phyloP scores from a whole-genome alignment of 2,113 vertebrate species.

The Todiramphus chloris region DNA sequence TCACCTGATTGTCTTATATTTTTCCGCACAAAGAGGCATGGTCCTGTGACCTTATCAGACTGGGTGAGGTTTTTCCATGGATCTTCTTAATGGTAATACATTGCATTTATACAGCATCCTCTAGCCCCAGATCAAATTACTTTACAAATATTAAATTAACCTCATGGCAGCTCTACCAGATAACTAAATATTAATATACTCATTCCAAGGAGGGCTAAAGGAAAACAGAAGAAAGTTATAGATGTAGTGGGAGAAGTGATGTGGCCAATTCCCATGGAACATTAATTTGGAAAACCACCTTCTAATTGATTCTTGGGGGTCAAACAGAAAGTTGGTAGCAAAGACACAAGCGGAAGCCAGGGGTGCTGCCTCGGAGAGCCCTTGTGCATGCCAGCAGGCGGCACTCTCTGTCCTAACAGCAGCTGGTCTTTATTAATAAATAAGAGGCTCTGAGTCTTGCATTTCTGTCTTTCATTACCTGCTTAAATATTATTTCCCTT shows the following conservation, averaged over 20 bases:
- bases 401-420: conserved; percentile 7
- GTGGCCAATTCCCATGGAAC: neutral
- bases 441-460: neutral
- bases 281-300: neutral
- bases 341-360: neutral
- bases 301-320: neutral
- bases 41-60: neutral
- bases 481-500: neutral
- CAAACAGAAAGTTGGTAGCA: neutral
- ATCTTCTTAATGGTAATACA: neutral
- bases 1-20: neutral
- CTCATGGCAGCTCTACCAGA: neutral
- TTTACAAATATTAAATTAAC: conserved; percentile 29
- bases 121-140: neutral
- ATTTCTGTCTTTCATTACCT: neutral
- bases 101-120: neutral
- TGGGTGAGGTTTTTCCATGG: neutral
- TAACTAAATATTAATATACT: neutral
- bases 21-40: neutral
- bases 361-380: neutral
- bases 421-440: neutral
- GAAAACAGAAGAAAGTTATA: neutral
- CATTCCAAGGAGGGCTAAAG: neutral
- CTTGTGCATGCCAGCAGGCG: neutral
- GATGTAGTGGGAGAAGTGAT: neutral